Evolutionary conservation across 92 coral and sea anemone species (phyloP).

Genomic region (Scolanthus callimorphus): DNA sequence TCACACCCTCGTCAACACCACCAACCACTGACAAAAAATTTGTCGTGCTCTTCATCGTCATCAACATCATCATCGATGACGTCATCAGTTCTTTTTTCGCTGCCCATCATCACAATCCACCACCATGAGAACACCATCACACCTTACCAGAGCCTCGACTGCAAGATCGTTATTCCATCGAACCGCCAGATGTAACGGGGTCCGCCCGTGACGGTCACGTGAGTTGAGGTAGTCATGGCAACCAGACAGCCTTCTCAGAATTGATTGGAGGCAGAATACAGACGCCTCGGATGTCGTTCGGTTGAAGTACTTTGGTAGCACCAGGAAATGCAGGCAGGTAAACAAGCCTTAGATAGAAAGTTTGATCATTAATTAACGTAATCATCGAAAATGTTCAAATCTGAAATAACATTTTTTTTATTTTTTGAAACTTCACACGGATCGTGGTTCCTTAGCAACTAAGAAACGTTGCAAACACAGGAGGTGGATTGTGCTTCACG

Average conservation of each 20-base stretch:
- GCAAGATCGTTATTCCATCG: constrained; percentile 44
- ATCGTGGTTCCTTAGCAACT: no score
- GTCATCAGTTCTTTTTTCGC: no score
- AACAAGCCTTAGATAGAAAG: constrained; percentile 34
- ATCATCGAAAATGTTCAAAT: constrained; percentile 1
- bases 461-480: no score
- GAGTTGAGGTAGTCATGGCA: constrained; percentile 40
- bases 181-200: constrained; percentile 81
- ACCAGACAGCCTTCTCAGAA: constrained; percentile 24
- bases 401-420: no score
- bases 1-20: no score
- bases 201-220: constrained; percentile 67
- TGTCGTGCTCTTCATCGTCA: no score
- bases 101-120: no score
- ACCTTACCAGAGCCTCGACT: constrained; percentile 64
- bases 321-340: constrained; percentile 76
- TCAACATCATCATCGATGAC: no score
- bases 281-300: not conserved
- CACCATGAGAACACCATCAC: no score
- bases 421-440: no score
- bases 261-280: constrained; percentile 1
- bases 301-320: not conserved
- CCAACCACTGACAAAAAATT: no score
- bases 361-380: not conserved
- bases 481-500: no score